Evolutionary conservation across 2,888 invertebrate genomes (phyloP).

Genomic region (Allolobophora icterica): DNA sequence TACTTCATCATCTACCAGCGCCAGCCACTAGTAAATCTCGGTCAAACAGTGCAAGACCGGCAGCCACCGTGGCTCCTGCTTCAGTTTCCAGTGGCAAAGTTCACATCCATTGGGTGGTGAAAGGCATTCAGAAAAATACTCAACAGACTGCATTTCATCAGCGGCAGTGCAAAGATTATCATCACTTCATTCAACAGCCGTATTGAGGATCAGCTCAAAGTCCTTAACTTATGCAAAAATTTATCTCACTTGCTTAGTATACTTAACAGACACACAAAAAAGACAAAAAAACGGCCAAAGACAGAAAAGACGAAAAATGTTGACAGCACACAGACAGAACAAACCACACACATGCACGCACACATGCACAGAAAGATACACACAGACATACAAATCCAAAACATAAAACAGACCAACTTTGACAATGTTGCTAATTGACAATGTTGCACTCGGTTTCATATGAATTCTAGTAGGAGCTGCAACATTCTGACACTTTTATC

Average conservation of each 20-base stretch:
- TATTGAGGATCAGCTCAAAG: neutral
- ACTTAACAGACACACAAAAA: neutral
- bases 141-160: slow-evolving; percentile 6
- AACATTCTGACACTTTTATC: neutral
- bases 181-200: neutral
- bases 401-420: neutral
- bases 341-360: neutral
- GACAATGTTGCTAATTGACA: neutral
- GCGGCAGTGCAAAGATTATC: neutral
- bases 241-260: neutral
- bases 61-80: neutral
- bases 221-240: neutral
- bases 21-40: neutral
- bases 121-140: neutral
- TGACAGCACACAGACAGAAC: neutral
- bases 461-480: neutral
- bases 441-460: neutral
- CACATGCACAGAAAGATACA: neutral
- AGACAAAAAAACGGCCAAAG: neutral
- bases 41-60: neutral
- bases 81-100: neutral
- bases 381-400: neutral
- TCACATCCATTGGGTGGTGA: neutral
- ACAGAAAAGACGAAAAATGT: neutral
- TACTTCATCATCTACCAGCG: neutral